Base-by-base conservation (phyloP, 2,888 invertebrate species). In the Nemotelus pantherinus region DNA sequence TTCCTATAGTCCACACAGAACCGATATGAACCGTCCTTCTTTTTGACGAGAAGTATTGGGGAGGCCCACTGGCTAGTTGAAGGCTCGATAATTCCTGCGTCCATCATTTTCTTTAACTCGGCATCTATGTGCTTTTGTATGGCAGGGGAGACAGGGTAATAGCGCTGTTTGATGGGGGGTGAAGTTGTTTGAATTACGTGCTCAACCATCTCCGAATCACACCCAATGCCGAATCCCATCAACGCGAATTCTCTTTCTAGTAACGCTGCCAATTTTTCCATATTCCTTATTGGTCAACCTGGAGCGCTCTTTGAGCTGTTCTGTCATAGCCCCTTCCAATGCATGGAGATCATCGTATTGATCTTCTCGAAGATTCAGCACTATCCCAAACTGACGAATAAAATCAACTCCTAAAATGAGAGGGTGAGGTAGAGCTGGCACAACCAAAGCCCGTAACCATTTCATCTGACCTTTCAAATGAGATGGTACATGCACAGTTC, bases 1-100 rank as follows among this genome's bases (percentile, higher is more conserved):
- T 81, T 78, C 4, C 82, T 50, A 57, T 80, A 82, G 55, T 82
- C 82, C 2, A 83, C 79, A 44, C 82, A 81, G n/a, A 82, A 82
- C 0, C 81, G 65, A n/a, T 79, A 80, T 0, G 57, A 70, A 0
- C 81, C 80, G 48, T 81, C 77, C 4, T 80, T 77, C 70, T 82
- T 82, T 39, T 71, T 77, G 2, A 82, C 80, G 80, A 82, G 79
- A 0, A 82, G 78, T 2, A 82, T 79, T 1, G 83, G 82, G 2
- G 81, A 82, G 3, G 81, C 79, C 82, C 83, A 82, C 0, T 78
- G 77, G 39, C 83, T 83, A 2, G 65, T 74, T 0, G 81, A 82
- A 3, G 79, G 80, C 48, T 83, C 82, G 3, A 84, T 79, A 0
- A 84, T 78, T 3, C 79, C 81, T 1, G 76, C 65, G 3, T 45